Percentiles rank a stretch among this genome's conserved stretches.
Conservation (phyloP, 2,113 vertebrate species). For the Callionymus lyra region DNA sequence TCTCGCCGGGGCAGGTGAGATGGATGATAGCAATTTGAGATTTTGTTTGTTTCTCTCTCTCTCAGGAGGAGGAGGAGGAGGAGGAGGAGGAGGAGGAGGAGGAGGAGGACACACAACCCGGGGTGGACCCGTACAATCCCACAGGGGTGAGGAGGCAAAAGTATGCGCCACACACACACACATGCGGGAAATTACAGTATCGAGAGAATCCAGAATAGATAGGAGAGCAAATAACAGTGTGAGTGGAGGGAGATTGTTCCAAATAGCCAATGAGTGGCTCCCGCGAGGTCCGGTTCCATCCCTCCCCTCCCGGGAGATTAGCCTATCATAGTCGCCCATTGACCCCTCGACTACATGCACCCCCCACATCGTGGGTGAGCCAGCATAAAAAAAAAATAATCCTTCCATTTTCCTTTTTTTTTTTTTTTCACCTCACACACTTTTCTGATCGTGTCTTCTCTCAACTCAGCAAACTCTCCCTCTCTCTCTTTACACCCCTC, state of each 20-base stretch:
- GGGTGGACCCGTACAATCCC: conserved; percentile 31
- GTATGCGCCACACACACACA: conserved; percentile 29
- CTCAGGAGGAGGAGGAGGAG: conserved; percentile 13
- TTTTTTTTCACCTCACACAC: conserved; percentile 20
- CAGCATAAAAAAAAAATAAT: conserved; percentile 40
- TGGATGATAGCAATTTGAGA: conserved; percentile 69
- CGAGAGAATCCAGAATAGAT: conserved; percentile 38
- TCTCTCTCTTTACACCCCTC: conserved; percentile 17
- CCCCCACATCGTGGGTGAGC: conserved; percentile 58
- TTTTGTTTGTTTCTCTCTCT: conserved; percentile 64
- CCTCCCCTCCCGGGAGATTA: conserved; percentile 58
- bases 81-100: conserved; percentile 17
- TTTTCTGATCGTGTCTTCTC: conserved; percentile 40
- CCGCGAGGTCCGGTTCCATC: conserved; percentile 43
- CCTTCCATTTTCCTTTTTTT: conserved; percentile 22
- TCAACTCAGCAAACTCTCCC: conserved; percentile 1
- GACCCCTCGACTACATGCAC: conserved; percentile 52
- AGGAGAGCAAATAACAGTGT: conserved; percentile 18
- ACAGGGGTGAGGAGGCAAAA: conserved; percentile 46
- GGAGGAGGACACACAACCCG: conserved; percentile 43
- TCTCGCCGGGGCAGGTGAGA: conserved; percentile 58
- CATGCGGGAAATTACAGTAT: conserved; percentile 18
- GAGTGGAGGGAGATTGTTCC: conserved; percentile 49
- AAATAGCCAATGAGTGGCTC: conserved; percentile 57
- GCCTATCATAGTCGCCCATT: conserved; percentile 59